Percentiles rank a stretch among this genome's conserved stretches.
Evolutionary conservation across 2,113 vertebrate genomes (phyloP).

Genomic region (Sitta europaea): DNA sequence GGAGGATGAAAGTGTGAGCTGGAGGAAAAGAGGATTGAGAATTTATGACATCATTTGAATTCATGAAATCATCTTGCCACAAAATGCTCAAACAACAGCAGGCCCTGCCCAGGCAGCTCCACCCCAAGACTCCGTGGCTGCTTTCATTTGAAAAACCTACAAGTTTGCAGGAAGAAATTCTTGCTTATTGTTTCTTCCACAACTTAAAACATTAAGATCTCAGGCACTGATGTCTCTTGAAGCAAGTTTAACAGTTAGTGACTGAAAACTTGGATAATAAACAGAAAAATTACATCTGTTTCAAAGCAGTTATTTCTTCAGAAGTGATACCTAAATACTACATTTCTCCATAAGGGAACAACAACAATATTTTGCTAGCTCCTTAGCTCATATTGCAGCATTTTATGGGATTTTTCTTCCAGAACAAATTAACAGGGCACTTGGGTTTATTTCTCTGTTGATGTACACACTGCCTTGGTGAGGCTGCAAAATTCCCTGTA

Average conservation of each 20-base stretch:
- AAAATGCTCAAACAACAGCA: neutral
- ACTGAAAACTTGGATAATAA: neutral
- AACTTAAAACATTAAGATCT: neutral
- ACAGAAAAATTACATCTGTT: neutral
- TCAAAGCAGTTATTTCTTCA: neutral
- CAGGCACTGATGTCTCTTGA: neutral
- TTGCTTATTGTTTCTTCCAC: neutral
- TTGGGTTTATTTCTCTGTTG: neutral
- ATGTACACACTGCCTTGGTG: neutral
- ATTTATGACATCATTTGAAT: neutral
- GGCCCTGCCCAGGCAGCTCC: neutral
- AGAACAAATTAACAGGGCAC: neutral
- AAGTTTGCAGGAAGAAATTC: neutral
- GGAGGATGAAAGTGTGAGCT: neutral
- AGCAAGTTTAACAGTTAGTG: neutral
- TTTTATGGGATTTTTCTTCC: neutral
- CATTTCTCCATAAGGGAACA: neutral
- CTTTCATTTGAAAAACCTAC: neutral
- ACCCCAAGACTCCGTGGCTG: neutral
- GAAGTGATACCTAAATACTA: neutral
- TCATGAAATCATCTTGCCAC: neutral
- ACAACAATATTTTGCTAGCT: neutral
- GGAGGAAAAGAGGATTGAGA: neutral
- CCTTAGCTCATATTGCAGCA: neutral
- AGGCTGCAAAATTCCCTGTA: constrained; percentile 41